phyloP scores from a whole-genome alignment of 2,797 vertebrate genomes.

The Molossus molossus region DNA sequence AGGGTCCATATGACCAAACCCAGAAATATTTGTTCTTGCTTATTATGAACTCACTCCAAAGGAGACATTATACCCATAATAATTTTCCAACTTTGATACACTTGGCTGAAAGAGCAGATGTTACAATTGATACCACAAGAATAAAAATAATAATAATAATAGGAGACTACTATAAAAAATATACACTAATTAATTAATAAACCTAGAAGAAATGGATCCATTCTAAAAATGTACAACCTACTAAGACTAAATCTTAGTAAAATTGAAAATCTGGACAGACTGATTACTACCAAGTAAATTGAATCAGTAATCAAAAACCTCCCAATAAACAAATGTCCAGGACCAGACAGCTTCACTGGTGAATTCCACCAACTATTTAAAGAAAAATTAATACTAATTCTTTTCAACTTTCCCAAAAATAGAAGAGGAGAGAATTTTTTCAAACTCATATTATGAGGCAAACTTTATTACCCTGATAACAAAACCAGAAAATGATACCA shows the following conservation, averaged over 20 bases:
- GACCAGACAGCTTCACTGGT: not conserved
- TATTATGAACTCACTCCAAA: constrained; percentile 66
- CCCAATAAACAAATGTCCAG: not conserved
- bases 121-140: not conserved
- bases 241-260: not conserved
- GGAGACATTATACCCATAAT: constrained; percentile 10
- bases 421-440: not conserved
- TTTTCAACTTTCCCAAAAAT: not conserved
- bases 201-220: not conserved
- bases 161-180: not conserved
- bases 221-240: not conserved
- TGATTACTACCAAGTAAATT: not conserved
- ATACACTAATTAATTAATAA: not conserved
- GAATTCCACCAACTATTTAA: not conserved
- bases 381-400: not conserved
- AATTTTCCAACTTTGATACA: constrained; percentile 56
- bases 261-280: not conserved
- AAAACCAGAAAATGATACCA: not conserved
- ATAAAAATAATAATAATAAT: not conserved
- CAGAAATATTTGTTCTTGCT: constrained; percentile 43
- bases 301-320: not conserved
- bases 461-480: not conserved
- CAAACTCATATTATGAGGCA: not conserved
- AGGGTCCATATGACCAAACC: constrained; percentile 35
- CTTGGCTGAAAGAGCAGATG: not conserved